Percentiles rank a stretch among this genome's conserved stretches.
phyloP scores from a whole-genome alignment of 2,888 invertebrate species.

The Tryphoninae sp. region DNA sequence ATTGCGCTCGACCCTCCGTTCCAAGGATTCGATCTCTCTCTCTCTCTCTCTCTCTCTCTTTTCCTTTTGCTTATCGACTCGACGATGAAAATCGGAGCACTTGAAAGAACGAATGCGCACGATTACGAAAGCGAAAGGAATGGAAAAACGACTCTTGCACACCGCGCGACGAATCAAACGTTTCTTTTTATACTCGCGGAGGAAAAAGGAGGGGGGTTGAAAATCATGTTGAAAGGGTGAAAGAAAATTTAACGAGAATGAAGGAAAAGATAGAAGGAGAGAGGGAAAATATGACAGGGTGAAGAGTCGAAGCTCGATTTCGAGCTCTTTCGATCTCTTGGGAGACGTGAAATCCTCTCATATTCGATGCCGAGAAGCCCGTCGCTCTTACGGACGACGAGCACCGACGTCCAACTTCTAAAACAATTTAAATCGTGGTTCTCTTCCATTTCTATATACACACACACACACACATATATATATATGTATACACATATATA shows the following conservation, averaged over 20 bases:
- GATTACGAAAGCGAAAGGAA: constrained; percentile 6
- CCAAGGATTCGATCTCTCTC: constrained; percentile 45
- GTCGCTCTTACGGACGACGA: constrained; percentile 26
- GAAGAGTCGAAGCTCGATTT: constrained; percentile 28
- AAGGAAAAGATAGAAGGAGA: not conserved
- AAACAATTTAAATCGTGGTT: constrained; percentile 57
- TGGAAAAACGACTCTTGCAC: constrained; percentile 11
- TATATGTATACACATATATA: no score
- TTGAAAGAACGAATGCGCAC: constrained; percentile 4
- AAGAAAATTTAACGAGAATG: not conserved
- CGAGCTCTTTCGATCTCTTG: constrained; percentile 32
- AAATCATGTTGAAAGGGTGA: not conserved
- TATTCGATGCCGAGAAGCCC: constrained; percentile 31
- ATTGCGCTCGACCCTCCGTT: constrained; percentile 64
- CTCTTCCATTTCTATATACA: constrained; percentile 7
- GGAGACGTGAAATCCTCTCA: constrained; percentile 45
- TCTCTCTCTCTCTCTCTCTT: not conserved
- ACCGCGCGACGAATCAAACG: not conserved
- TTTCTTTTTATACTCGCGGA: not conserved
- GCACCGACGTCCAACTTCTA: constrained; percentile 45
- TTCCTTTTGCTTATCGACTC: constrained; percentile 50
- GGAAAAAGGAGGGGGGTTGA: not conserved
- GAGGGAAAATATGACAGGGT: not conserved
- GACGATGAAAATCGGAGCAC: constrained; percentile 41
- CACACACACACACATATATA: no score